A percentile compares a stretch with the other conserved stretches of the same genome.
Conservation (phyloP, 2,888 invertebrate genomes). For the Andrena trimmerana region DNA sequence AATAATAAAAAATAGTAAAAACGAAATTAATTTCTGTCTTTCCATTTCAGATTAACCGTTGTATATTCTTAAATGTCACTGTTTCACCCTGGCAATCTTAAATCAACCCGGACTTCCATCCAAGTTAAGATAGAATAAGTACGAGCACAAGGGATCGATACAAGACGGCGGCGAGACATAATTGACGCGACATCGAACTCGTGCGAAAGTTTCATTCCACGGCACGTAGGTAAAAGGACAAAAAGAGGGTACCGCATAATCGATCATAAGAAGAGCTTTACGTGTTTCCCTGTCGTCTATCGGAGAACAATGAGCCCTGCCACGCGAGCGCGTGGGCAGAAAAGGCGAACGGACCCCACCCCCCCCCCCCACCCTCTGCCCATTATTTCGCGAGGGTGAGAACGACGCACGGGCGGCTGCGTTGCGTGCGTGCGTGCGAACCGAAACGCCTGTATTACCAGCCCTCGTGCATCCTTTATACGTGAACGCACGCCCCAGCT, state of each 20-base stretch:
- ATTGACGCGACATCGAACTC: neutral
- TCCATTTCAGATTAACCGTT: no score
- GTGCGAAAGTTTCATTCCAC: conserved; percentile 29
- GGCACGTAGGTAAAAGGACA: conserved; percentile 43
- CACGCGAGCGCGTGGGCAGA: conserved; percentile 67
- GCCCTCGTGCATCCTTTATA: conserved; percentile 37
- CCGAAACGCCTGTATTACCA: conserved; percentile 25
- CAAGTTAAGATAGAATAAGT: neutral
- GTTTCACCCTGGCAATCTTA: no score
- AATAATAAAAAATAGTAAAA: no score
- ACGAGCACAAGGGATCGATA: neutral
- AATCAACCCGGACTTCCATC: neutral
- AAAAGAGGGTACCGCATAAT: conserved; percentile 62
- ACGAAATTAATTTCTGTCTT: no score
- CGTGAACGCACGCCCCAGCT: conserved; percentile 30
- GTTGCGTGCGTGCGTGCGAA: conserved; percentile 44
- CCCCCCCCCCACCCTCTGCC: conserved; percentile 1
- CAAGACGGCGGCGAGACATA: neutral
- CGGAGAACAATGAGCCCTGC: conserved; percentile 71
- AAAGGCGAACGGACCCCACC: conserved; percentile 53
- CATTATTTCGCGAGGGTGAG: conserved; percentile 70
- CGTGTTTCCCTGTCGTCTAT: conserved; percentile 66
- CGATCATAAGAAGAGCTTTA: conserved; percentile 66
- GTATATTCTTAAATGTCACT: no score
- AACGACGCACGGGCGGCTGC: conserved; percentile 29